These are phyloP conservation scores for Mystacornis crossleyi DNA, from an alignment of 2,113 vertebrate genomes.

Conservation along the genomic window DNA sequence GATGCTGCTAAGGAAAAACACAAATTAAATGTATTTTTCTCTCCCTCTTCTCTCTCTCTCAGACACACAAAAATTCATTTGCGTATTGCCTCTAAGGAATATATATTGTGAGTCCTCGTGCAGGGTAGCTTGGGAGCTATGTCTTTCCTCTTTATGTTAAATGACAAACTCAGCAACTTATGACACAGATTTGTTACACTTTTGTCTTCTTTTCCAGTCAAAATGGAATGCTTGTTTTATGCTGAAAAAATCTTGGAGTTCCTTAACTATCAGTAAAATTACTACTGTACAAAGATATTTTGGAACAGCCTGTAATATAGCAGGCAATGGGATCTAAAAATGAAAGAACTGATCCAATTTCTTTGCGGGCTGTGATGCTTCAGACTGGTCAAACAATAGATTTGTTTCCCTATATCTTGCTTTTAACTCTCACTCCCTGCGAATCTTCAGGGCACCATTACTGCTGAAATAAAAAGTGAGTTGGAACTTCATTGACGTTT, in stretches of 20 bases:
- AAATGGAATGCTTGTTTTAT: background rate
- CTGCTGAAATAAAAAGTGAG: background rate
- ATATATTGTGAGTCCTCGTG: background rate
- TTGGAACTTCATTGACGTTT: background rate
- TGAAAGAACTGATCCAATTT: background rate
- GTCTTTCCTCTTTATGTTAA: background rate
- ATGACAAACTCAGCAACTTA: background rate
- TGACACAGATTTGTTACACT: background rate
- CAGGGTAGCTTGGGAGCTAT: background rate
- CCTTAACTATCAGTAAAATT: background rate
- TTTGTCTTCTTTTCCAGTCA: background rate
- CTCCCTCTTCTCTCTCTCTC: background rate
- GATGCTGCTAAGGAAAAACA: background rate
- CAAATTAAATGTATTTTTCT: background rate
- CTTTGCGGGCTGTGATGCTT: background rate
- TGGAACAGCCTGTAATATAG: background rate
- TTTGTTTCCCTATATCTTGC: background rate
- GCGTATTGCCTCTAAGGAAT: background rate
- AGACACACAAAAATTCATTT: background rate
- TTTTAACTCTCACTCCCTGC: slow-evolving; percentile 10
- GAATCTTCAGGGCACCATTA: slow-evolving; percentile 20
- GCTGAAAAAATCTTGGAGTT: background rate
- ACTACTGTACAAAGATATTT: background rate
- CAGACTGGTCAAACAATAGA: background rate
- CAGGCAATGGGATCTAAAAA: background rate